phyloP scores from a whole-genome alignment of 2,888 invertebrate species.

The Agrotis exclamationis region DNA sequence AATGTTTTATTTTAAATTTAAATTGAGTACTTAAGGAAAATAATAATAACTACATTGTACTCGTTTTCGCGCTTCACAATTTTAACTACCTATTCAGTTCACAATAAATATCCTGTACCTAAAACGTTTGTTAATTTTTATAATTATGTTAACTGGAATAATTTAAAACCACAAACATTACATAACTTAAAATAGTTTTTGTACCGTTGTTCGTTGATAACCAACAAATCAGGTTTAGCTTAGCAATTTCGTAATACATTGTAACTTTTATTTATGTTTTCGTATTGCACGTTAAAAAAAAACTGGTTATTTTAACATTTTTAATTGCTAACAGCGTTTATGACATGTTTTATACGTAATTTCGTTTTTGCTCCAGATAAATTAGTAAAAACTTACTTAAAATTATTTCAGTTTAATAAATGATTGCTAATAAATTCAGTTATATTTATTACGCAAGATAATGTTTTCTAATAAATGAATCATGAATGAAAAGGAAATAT shows the following conservation, averaged over 20 bases:
- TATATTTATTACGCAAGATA: no score
- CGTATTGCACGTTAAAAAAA: neutral
- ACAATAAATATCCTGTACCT: neutral
- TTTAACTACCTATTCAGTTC: neutral
- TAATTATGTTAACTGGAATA: neutral
- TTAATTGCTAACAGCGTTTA: neutral
- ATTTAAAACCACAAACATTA: neutral
- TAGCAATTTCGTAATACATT: neutral
- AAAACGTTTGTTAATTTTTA: neutral
- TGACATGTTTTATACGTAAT: neutral
- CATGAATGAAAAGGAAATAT: conserved; percentile 17
- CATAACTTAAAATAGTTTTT: no score
- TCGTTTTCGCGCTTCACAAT: neutral
- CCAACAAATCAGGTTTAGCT: neutral
- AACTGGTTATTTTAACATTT: neutral
- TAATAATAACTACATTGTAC: neutral
- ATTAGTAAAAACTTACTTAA: neutral
- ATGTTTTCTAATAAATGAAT: neutral
- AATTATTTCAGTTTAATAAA: neutral
- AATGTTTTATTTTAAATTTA: no score
- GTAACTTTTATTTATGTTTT: neutral
- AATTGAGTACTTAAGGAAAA: neutral
- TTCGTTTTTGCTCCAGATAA: neutral
- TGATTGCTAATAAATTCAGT: neutral
- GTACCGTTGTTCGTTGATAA: neutral